Conservation (phyloP, 2,113 vertebrate species). For the Nansenia antarctica region DNA sequence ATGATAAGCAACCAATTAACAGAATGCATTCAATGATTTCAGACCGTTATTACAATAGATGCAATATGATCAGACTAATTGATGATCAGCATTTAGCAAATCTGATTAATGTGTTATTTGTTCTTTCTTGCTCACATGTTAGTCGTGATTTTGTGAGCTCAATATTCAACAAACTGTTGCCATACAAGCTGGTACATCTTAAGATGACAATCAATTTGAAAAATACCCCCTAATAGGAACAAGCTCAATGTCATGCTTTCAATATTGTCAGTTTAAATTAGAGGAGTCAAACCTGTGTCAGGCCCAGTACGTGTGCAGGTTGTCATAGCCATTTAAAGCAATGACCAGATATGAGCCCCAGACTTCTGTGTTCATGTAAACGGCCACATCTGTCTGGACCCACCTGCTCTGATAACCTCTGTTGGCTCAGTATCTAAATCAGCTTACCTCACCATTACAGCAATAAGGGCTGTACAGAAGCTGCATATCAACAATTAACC, state of each 20-base stretch:
- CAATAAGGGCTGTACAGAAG: background rate
- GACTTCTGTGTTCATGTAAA: constrained; percentile 74
- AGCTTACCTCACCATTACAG: background rate
- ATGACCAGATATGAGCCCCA: constrained; percentile 76
- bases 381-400: constrained; percentile 74
- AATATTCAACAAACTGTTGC: constrained; percentile 5
- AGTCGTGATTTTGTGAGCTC: background rate
- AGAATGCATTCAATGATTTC: background rate
- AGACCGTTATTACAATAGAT: background rate
- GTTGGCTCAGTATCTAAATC: background rate
- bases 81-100: background rate
- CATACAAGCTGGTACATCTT: constrained; percentile 9
- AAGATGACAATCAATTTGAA: constrained; percentile 61
- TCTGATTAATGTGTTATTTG: constrained; percentile 1
- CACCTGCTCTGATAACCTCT: constrained; percentile 71
- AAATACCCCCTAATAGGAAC: constrained; percentile 55
- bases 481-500: too few species aligned
- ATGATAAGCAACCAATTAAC: background rate
- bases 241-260: constrained; percentile 62
- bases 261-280: constrained; percentile 75
- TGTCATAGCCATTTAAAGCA: constrained; percentile 76
- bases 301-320: constrained; percentile 66
- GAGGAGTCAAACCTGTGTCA: constrained; percentile 62
- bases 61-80: too few species aligned
- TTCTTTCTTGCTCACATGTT: constrained; percentile 15